Base-by-base conservation (phyloP, 2,113 vertebrate species). In the Rattus rattus region DNA sequence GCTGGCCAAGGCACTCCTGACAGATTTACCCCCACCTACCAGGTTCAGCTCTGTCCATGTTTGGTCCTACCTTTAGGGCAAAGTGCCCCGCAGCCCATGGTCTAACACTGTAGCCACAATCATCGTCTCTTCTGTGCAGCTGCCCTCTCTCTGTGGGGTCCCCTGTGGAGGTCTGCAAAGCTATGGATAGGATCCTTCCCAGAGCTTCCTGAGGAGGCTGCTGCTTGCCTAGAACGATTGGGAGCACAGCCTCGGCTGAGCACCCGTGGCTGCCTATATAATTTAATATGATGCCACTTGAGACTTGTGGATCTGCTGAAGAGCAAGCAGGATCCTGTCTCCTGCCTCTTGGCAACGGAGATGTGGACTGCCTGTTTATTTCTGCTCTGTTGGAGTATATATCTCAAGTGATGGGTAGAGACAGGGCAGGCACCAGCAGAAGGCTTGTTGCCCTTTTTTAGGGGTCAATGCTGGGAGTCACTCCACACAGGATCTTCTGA, bases 211-310 rank as follows among this genome's bases (percentile, higher is more conserved):
- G 52, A 95, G 75, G 96, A 98, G 97, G 98, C 98, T 70, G 90
- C 97, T 97, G 96, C 97, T 97, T 97, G 98, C 97, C 98, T 91
- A 97, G 97, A 96, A 88, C 97, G 97, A 97, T 94, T 96, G 91
- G 49, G 98, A 98, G 97, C 97, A 89, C 96, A 96, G 97, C 98
- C 98, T 97, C 92, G 75, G 98, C 95, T 72, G 97, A 98, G 94
- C 98, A 98, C 98, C 98, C 98, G 98, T 98, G 97, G 98, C 99
- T 98, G 98, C 98, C 98, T 98, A 98, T 98, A 99, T 99, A 99
- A 99, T 99, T 99, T 98, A 99, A 99, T 99, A 98, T 98, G 97
- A 98, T 98, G 98, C 99, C 99, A 99, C 99, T 98, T 95, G 99
- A 99, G 99, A 99, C 98, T 99, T 98, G 90, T 90, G 98, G 98